Conservation (phyloP, 1,140 invertebrate species). For the Orius laevigatus region DNA sequence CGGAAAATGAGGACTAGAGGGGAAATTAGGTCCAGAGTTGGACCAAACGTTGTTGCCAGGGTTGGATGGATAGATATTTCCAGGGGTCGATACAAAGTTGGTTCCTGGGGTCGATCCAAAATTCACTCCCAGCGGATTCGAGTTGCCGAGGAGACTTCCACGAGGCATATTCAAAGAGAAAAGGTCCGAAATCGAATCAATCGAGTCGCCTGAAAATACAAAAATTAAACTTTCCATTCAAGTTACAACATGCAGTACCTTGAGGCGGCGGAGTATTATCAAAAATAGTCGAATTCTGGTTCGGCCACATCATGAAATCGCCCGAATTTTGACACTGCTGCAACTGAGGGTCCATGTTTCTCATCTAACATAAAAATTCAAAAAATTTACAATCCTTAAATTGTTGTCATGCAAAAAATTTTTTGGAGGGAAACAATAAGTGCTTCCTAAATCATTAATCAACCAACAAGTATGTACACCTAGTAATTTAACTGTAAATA, state of each 20-base stretch:
- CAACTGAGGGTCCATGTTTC: not conserved
- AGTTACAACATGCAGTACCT: conserved; percentile 3
- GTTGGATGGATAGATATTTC: not conserved
- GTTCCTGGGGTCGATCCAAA: not conserved
- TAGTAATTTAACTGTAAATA: no score
- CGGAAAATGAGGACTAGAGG: no score
- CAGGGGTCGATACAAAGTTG: not conserved
- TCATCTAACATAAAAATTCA: conserved; percentile 5
- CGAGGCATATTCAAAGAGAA: conserved; percentile 15
- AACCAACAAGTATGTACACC: no score
- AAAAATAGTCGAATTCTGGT: conserved; percentile 13
- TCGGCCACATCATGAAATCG: conserved; percentile 6
- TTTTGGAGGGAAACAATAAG: not conserved
- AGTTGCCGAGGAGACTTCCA: conserved; percentile 13
- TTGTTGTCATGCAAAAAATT: no score
- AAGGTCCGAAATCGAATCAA: conserved; percentile 11
- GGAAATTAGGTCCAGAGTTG: no score
- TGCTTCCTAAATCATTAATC: no score
- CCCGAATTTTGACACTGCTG: conserved; percentile 6
- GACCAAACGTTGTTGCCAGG: no score
- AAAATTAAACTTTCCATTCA: no score
- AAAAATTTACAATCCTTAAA: no score
- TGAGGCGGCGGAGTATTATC: conserved; percentile 15
- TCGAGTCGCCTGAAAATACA: conserved; percentile 9
- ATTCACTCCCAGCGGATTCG: conserved; percentile 7